phyloP scores from a whole-genome alignment of 2,888 invertebrate species.

The Nomada hirtipes region DNA sequence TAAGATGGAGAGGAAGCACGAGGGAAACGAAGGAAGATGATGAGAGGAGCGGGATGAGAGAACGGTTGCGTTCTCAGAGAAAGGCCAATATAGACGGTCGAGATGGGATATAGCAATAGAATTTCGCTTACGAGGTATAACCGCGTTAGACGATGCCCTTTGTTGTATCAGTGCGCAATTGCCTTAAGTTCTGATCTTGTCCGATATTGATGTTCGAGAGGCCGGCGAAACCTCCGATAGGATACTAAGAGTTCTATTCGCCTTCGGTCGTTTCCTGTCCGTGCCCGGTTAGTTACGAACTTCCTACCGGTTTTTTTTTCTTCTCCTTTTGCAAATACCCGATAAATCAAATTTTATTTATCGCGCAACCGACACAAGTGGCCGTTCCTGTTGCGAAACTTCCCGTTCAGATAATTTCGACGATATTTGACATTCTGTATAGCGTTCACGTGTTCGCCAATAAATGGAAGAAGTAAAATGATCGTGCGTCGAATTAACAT shows the following conservation, averaged over 20 bases:
- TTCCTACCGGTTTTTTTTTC: background rate
- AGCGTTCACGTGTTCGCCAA: background rate
- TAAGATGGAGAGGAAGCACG: constrained; percentile 9
- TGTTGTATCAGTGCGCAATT: constrained; percentile 80
- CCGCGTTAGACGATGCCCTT: constrained; percentile 79
- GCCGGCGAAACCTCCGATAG: constrained; percentile 59
- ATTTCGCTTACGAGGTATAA: constrained; percentile 79
- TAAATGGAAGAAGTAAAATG: too few relatives aligned
- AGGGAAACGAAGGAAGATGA: constrained; percentile 55
- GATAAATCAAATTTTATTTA: constrained; percentile 36
- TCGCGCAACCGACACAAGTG: background rate
- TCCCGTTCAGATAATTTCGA: background rate
- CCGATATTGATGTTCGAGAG: constrained; percentile 74
- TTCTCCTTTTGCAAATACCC: constrained; percentile 37
- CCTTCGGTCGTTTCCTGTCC: constrained; percentile 50
- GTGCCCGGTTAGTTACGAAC: constrained; percentile 45
- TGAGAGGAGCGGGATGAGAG: constrained; percentile 57
- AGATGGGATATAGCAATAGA: constrained; percentile 78
- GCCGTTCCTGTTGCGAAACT: background rate
- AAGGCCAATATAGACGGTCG: constrained; percentile 72
- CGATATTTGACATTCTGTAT: too few relatives aligned
- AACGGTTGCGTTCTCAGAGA: constrained; percentile 70
- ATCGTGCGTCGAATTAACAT: too few relatives aligned
- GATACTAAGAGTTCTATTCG: constrained; percentile 65
- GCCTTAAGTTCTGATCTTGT: constrained; percentile 79